phyloP scores from a whole-genome alignment of 2,888 invertebrate species.

The Trachelus troglodyta region DNA sequence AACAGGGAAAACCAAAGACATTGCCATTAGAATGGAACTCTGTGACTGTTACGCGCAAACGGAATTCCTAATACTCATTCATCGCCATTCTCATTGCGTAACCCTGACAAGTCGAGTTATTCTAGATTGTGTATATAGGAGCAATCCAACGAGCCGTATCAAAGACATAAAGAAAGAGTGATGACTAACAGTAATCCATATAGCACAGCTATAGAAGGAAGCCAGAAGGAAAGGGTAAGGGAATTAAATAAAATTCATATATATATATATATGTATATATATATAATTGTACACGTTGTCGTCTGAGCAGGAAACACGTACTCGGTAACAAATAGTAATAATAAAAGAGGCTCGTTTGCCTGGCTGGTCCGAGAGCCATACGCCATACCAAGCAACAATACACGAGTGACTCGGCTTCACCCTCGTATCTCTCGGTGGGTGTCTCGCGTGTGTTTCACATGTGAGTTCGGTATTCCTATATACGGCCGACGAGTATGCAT shows the following conservation, averaged over 20 bases:
- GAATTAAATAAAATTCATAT: slow-evolving; percentile 1
- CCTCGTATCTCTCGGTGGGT: not conserved
- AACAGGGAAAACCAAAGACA: not conserved
- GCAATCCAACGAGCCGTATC: slow-evolving; percentile 23
- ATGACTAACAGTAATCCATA: slow-evolving; percentile 20
- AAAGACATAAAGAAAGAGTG: slow-evolving; percentile 10
- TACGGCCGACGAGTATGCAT: not conserved
- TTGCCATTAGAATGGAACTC: not conserved
- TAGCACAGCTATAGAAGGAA: slow-evolving; percentile 12
- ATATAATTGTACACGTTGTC: slow-evolving; percentile 22
- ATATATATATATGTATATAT: not conserved
- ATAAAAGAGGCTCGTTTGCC: slow-evolving; percentile 47
- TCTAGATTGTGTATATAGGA: not conserved
- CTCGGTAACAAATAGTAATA: slow-evolving; percentile 51
- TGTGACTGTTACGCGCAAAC: not conserved
- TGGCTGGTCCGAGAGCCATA: slow-evolving; percentile 37
- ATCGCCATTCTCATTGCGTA: not conserved
- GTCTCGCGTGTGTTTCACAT: not conserved
- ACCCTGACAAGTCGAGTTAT: not conserved
- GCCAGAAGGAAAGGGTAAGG: not conserved
- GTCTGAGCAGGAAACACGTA: slow-evolving; percentile 50
- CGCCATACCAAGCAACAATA: slow-evolving; percentile 46
- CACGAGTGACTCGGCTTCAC: slow-evolving; percentile 23
- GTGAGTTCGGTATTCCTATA: not conserved
- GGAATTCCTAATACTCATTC: not conserved